Evolutionary conservation across 1,140 invertebrate genomes (phyloP).

Genomic region (Bilobella aurantiaca): DNA sequence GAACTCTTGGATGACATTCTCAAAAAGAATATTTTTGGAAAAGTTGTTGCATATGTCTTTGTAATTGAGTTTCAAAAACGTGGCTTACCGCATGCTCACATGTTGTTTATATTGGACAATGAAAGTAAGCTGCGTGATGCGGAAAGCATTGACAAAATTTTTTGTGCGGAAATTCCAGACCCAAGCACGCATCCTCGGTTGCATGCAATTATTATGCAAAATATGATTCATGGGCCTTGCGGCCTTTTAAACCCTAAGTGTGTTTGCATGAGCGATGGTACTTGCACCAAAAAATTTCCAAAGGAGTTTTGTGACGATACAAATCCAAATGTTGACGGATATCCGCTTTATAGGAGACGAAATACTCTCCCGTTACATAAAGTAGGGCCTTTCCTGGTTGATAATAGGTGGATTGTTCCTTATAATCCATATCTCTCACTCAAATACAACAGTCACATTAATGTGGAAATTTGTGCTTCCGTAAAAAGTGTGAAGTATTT

Average conservation of each 20-base stretch:
- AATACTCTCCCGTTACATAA: not conserved
- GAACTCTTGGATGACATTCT: conserved; percentile 41
- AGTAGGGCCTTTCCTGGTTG: conserved; percentile 30
- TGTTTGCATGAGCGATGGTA: conserved; percentile 35
- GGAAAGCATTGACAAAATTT: conserved; percentile 32
- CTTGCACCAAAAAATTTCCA: conserved; percentile 21
- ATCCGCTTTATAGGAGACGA: conserved; percentile 10
- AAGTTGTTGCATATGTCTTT: conserved; percentile 38
- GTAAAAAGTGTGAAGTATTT: conserved; percentile 44
- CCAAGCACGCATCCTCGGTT: conserved; percentile 24
- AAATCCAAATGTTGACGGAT: conserved; percentile 11
- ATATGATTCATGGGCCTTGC: conserved; percentile 36
- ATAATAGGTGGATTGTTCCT: conserved; percentile 46
- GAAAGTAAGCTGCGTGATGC: conserved; percentile 24
- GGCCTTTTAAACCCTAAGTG: conserved; percentile 24
- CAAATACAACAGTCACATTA: conserved; percentile 44
- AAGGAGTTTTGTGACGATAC: conserved; percentile 15
- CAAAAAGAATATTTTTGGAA: conserved; percentile 38
- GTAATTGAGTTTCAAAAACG: conserved; percentile 34
- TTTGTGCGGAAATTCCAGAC: conserved; percentile 34
- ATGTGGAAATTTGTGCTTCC: conserved; percentile 45
- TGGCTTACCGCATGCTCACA: conserved; percentile 18
- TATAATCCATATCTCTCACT: conserved; percentile 45
- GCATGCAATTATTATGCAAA: conserved; percentile 9
- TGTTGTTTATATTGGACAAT: conserved; percentile 31